These are phyloP conservation scores for Andinoacara biseriatus DNA, from an alignment of 2,113 vertebrate genomes.

Conservation along the genomic window DNA sequence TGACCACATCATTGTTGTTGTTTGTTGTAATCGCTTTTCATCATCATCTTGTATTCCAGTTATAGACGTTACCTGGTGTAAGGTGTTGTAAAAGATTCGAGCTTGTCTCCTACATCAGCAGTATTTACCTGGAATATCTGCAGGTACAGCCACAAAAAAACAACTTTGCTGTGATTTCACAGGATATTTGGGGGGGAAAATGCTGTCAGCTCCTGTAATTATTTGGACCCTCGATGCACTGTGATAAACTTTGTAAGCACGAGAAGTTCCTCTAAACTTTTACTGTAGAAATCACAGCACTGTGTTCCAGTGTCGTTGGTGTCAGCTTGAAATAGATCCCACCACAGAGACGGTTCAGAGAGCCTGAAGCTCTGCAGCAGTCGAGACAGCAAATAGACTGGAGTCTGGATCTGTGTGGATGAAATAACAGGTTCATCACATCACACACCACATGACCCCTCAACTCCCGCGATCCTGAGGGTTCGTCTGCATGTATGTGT, in stretches of 20 bases:
- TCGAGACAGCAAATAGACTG: slow-evolving; percentile 39
- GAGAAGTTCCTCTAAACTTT: neutral
- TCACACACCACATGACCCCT: slow-evolving; percentile 51
- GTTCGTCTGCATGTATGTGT: slow-evolving; percentile 7
- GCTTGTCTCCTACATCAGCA: neutral
- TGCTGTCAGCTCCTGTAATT: neutral
- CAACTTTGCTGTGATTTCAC: neutral
- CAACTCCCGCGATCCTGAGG: slow-evolving; percentile 36
- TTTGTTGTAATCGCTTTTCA: neutral
- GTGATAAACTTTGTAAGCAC: neutral
- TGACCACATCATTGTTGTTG: too few relatives aligned
- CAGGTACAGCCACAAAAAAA: neutral
- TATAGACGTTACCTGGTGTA: neutral
- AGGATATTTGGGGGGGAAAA: accelerated
- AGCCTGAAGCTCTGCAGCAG: slow-evolving; percentile 14
- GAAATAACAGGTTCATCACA: slow-evolving; percentile 57
- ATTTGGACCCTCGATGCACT: neutral
- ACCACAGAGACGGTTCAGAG: slow-evolving; percentile 13
- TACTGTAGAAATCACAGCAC: neutral
- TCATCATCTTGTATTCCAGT: accelerated
- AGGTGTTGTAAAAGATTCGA: neutral
- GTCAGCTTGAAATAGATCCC: slow-evolving; percentile 5
- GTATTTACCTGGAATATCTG: neutral
- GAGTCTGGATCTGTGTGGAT: slow-evolving; percentile 52
- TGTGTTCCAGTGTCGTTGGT: neutral